Evolutionary conservation across 2,113 vertebrate genomes (phyloP).

Genomic region (Bubo bubo): DNA sequence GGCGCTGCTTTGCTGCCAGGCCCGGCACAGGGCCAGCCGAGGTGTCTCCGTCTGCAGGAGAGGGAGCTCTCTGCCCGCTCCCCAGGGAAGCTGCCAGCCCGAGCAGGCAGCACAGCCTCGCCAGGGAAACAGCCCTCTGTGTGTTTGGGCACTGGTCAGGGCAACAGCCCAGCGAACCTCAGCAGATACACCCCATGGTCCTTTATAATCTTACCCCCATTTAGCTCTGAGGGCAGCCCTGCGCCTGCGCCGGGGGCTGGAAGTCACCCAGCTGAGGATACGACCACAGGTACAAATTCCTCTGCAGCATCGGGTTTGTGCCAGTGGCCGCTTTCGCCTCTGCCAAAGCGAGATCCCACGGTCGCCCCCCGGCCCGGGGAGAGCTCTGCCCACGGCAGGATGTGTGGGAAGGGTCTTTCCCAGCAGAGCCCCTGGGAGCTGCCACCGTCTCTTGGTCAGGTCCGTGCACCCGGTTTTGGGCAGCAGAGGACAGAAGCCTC

Average conservation of each 20-base stretch:
- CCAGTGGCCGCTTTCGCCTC: not conserved
- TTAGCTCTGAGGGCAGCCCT: not conserved
- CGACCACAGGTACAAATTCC: not conserved
- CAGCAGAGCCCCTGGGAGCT: not conserved
- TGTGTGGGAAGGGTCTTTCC: not conserved
- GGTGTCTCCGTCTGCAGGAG: accelerated
- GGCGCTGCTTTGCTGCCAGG: not conserved
- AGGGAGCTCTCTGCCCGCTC: not conserved
- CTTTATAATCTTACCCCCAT: not conserved
- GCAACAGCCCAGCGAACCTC: not conserved
- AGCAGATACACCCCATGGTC: not conserved
- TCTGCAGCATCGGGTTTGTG: not conserved
- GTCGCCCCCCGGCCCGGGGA: not conserved
- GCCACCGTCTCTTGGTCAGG: not conserved
- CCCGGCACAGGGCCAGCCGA: accelerated
- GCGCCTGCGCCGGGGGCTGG: not conserved
- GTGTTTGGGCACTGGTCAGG: not conserved
- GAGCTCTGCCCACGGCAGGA: not conserved
- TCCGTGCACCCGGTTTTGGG: not conserved
- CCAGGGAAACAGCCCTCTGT: not conserved
- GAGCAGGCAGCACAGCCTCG: not conserved
- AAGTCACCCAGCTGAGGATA: not conserved
- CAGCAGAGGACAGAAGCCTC: not conserved
- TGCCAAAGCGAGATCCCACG: accelerated
- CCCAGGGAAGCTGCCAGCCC: not conserved